phyloP scores from a whole-genome alignment of 2,113 vertebrate species.

The Anarrhichthys ocellatus region DNA sequence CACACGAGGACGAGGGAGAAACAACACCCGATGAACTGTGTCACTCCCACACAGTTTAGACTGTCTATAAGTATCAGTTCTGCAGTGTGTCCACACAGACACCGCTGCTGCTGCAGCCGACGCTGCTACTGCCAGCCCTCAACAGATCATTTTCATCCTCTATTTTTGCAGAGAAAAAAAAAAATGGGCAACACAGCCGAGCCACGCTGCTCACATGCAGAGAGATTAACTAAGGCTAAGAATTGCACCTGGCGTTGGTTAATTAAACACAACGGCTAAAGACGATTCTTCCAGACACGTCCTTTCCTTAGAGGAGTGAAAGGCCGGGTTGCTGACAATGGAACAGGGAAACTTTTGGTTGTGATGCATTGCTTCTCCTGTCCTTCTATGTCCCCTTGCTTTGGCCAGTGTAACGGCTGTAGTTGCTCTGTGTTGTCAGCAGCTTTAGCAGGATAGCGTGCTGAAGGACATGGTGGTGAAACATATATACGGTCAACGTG shows the following conservation, averaged over 20 bases:
- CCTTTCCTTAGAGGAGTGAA: too few species aligned
- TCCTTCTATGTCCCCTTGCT: background rate
- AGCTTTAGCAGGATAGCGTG: constrained; percentile 14
- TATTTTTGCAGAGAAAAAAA: background rate
- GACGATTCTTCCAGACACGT: too few species aligned
- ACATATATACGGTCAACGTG: background rate
- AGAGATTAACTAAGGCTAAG: too few species aligned
- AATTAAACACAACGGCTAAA: too few species aligned
- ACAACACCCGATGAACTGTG: background rate
- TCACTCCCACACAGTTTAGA: background rate
- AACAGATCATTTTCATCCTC: background rate
- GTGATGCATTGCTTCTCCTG: background rate
- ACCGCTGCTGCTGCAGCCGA: too few species aligned
- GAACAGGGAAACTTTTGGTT: background rate
- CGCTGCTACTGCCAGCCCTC: background rate
- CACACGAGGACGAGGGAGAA: background rate
- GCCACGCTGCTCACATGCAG: background rate
- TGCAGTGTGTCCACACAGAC: background rate
- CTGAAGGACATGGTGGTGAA: constrained; percentile 4
- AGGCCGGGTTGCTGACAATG: background rate
- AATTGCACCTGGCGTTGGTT: too few species aligned
- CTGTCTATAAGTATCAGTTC: background rate
- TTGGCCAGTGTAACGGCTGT: background rate
- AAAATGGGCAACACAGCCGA: background rate
- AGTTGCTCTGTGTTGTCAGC: constrained; percentile 13